Base-by-base conservation (phyloP, 1,140 invertebrate genomes). In the Varroa destructor region DNA sequence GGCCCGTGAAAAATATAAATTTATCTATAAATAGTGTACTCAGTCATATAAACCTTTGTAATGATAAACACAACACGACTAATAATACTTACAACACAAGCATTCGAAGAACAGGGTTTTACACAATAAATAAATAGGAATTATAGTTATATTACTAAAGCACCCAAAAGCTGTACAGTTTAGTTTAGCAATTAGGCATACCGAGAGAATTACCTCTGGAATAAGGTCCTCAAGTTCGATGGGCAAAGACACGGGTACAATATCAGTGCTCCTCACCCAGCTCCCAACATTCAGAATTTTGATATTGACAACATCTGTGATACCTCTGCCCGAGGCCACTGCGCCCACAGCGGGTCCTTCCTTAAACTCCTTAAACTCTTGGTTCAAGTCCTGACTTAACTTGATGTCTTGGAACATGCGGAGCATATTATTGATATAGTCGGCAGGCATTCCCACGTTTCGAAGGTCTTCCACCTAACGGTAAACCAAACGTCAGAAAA, bases 211-310 rank as follows among this genome's bases (percentile, higher is more conserved):
- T 51, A 51, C 89, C 82, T 99, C 93, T 6, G 94, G 94, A 77
- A 99, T 96, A 79, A 94, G 95, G 79, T 99, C 95, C 82, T 99
- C 96, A 75, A 99, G 81, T 81, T 99, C 94, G 76, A 94, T 84
- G 1, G 96, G 95, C 76, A 99, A 84, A 79, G 93, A 93, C 6
- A 99, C 93, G 10, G 91, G 89, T 1, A 95, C 89, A 72, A 93
- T 83, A 81, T 98, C 93, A 74, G 89, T 93, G 43, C 90, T 90
- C 40, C 93, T 83, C 0, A 90, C 89, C 97, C 97, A 99, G 6
- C 97, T 95, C 58, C 94, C 95, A 64, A 93, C 93, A 83, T 99
- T 99, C 71, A 99, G 83, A 79, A 99, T 98, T 85, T 88, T 87
- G 12, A 88, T 84, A 77, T 85, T 82, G 12, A 83, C 78, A 14